Evolutionary conservation across 2,113 vertebrate species (phyloP), one percentile per base, ranked within the genome.

Genomic region (Pseudopodoces humilis): DNA sequence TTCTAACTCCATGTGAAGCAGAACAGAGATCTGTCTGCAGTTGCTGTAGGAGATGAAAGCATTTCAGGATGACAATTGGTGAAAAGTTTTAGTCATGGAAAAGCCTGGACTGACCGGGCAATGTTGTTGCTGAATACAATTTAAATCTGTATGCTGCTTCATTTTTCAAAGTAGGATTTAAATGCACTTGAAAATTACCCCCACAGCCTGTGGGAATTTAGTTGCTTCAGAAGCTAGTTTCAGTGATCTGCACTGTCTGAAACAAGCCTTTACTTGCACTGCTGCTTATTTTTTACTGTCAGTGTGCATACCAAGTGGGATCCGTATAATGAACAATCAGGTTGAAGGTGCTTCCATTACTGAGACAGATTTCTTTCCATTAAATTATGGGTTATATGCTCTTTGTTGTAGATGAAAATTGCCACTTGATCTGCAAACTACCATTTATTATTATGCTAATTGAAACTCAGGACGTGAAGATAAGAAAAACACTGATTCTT

Each of bases 221-320:
- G 53, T 55, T 88, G 46, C 25, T 79, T 85, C 41, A 62, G 59
- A 93, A 86, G 62, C 4, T 24, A 33, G 22, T 39, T 84, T 80
- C 33, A 62, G 50, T 21, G 58, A 68, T 37, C 20, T 17, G 55
- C 59, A 15, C 44, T 23, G 17, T n/a, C 49, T 56, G 63, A 83
- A 88, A 65, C 92, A 93, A 80, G 95, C 20, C 55, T 71, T 77
- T 24, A 72, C 94, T 88, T 80, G 95, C 63, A 76, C 71, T 58
- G 31, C 27, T 78, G 58, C 58, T 93, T 60, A 15, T 68, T 78
- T 68, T 60, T 7, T 5, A 58, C 43, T 76, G 44, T 41, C 63
- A 64, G 24, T 4, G 1, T 7, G 44, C 88, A 83, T 80, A 86
- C 41, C 88, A 64, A 64, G 21, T 31, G 13, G 8, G 22, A 53